These are phyloP conservation scores for Daubentonia madagascariensis DNA, from an alignment of 2,113 vertebrate genomes.

Conservation along the genomic window DNA sequence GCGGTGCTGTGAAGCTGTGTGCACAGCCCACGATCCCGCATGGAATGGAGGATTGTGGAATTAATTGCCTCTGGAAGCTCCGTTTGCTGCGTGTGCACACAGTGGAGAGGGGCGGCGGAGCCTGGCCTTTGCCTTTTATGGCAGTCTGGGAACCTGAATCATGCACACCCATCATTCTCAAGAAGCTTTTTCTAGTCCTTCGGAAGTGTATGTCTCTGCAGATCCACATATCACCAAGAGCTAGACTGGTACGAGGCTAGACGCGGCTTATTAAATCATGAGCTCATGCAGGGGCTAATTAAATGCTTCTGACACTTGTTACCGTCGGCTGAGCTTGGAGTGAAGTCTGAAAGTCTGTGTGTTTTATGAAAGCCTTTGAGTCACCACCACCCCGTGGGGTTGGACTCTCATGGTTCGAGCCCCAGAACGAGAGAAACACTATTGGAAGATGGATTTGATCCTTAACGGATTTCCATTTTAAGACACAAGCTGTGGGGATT, in stretches of 20 bases:
- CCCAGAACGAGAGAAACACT: neutral
- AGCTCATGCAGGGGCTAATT: slow-evolving; percentile 46
- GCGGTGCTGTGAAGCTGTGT: neutral
- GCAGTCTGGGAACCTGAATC: slow-evolving; percentile 12
- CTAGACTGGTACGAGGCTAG: neutral
- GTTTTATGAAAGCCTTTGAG: neutral
- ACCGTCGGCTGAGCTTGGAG: neutral
- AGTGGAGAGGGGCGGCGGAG: neutral
- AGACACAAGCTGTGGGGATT: slow-evolving; percentile 41
- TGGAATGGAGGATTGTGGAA: neutral
- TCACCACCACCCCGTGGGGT: neutral
- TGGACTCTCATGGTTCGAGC: neutral
- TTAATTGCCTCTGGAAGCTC: neutral
- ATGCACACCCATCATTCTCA: neutral
- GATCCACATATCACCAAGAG: neutral
- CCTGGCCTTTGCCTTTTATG: slow-evolving; percentile 2
- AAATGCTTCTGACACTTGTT: slow-evolving; percentile 20
- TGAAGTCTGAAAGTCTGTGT: neutral
- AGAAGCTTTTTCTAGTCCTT: slow-evolving; percentile 45
- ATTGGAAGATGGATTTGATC: neutral
- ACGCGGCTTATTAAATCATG: neutral
- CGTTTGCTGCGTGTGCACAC: neutral
- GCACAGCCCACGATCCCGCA: neutral
- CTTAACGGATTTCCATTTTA: neutral
- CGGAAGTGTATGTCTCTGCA: neutral